Percentiles rank a stretch among this genome's conserved stretches.
phyloP scores from a whole-genome alignment of 2,888 invertebrate species.

The Isoperla grammatica region DNA sequence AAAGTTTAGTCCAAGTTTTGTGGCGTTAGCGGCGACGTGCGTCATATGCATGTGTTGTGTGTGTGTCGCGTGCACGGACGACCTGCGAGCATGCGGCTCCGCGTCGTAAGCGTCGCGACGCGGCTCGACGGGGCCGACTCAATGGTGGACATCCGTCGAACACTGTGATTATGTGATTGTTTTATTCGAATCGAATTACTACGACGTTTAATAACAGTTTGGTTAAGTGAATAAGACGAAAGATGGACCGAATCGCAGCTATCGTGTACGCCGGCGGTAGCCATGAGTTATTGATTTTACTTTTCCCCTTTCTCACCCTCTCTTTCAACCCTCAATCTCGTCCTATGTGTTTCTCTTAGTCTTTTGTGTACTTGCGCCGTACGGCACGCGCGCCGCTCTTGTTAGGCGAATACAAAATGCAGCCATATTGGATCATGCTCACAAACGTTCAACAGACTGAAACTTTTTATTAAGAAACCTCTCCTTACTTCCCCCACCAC shows the following conservation, averaged over 20 bases:
- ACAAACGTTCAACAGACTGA: constrained; percentile 13
- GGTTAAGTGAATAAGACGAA: constrained; percentile 8
- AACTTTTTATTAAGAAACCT: constrained; percentile 20
- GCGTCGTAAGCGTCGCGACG: not conserved
- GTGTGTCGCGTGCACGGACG: not conserved
- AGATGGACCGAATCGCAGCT: not conserved
- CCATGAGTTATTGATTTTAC: constrained; percentile 30
- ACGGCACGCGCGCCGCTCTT: not conserved
- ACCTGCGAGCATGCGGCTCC: not conserved
- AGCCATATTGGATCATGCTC: constrained; percentile 26
- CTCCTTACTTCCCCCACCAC: not conserved
- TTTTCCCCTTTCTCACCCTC: constrained; percentile 19
- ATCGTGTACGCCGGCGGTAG: constrained; percentile 22
- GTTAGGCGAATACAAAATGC: constrained; percentile 13
- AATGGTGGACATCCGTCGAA: not conserved
- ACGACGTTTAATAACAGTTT: constrained; percentile 6
- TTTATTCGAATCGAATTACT: not conserved
- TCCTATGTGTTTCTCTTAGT: constrained; percentile 15
- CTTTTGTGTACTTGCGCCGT: constrained; percentile 21
- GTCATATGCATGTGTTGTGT: constrained; percentile 9
- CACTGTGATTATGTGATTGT: not conserved
- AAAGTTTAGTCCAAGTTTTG: constrained; percentile 26
- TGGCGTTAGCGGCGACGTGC: constrained; percentile 13
- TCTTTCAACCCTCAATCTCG: constrained; percentile 4
- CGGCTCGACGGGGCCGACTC: not conserved